phyloP scores from a whole-genome alignment of 2,888 invertebrate species.

The Pterobdella sp. region DNA sequence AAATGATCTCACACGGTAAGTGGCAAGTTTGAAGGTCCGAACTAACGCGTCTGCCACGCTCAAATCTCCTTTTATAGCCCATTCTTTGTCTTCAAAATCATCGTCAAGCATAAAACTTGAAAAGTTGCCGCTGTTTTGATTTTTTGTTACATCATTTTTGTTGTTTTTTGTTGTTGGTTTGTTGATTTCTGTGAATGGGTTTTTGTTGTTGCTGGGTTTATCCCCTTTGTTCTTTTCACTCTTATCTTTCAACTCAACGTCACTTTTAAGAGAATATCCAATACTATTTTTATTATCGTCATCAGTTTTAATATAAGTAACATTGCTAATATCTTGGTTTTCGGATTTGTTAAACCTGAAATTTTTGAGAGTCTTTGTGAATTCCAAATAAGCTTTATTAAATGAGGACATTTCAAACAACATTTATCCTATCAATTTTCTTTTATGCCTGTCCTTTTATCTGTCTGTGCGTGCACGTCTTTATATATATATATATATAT shows the following conservation, averaged over 20 bases:
- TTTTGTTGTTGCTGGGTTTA: not conserved
- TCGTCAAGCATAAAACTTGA: not conserved
- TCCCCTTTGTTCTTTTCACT: conserved; percentile 10
- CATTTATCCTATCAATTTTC: too few relatives aligned
- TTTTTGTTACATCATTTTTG: not conserved
- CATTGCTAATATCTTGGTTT: not conserved
- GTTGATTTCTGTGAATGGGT: not conserved
- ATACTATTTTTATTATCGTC: not conserved
- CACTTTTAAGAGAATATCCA: not conserved
- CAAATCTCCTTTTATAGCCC: conserved; percentile 15
- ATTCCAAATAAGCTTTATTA: conserved; percentile 49
- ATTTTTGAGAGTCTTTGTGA: conserved; percentile 49
- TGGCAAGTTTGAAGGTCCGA: conserved; percentile 37
- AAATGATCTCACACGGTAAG: conserved; percentile 33
- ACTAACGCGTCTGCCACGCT: conserved; percentile 36
- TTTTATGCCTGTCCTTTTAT: too few relatives aligned
- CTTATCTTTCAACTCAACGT: too few relatives aligned
- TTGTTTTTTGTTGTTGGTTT: not conserved
- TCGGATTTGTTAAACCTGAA: conserved; percentile 41
- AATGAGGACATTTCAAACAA: conserved; percentile 52
- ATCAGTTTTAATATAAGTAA: not conserved
- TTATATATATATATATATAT: too few relatives aligned
- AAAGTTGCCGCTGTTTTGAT: too few relatives aligned
- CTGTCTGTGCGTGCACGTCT: too few relatives aligned
- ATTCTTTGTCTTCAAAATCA: not conserved